Conservation (phyloP, 2,113 vertebrate species). For the Aspidoscelis tigris region DNA sequence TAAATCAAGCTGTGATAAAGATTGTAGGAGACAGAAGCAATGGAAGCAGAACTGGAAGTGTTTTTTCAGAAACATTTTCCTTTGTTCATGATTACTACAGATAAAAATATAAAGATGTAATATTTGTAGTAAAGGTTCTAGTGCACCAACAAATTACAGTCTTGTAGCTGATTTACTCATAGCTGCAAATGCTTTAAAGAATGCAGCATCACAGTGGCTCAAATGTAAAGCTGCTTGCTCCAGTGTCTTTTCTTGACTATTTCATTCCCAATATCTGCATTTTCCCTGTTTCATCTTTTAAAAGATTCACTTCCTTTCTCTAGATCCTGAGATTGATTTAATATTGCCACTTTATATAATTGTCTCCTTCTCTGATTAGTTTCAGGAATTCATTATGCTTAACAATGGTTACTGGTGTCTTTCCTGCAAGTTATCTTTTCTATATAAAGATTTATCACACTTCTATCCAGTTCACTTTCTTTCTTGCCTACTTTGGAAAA, state of each 20-base stretch:
- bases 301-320: not conserved
- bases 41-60: too few species aligned
- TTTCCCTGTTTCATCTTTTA: not conserved
- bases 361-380: not conserved
- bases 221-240: too few species aligned
- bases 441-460: not conserved
- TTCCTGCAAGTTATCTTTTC: not conserved
- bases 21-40: too few species aligned
- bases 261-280: not conserved
- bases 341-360: not conserved
- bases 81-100: too few species aligned
- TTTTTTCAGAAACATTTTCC: too few species aligned
- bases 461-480: not conserved
- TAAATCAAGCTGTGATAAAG: too few species aligned
- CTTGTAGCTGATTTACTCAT: too few species aligned
- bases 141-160: too few species aligned
- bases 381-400: not conserved
- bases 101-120: too few species aligned
- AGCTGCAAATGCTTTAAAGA: too few species aligned
- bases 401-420: not conserved
- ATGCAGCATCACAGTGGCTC: too few species aligned
- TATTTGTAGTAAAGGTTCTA: too few species aligned
- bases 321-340: not conserved
- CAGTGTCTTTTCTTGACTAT: not conserved
- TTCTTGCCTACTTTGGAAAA: not conserved